Base-by-base conservation (phyloP, 1,140 invertebrate genomes). In the Tigriopus japonicus region DNA sequence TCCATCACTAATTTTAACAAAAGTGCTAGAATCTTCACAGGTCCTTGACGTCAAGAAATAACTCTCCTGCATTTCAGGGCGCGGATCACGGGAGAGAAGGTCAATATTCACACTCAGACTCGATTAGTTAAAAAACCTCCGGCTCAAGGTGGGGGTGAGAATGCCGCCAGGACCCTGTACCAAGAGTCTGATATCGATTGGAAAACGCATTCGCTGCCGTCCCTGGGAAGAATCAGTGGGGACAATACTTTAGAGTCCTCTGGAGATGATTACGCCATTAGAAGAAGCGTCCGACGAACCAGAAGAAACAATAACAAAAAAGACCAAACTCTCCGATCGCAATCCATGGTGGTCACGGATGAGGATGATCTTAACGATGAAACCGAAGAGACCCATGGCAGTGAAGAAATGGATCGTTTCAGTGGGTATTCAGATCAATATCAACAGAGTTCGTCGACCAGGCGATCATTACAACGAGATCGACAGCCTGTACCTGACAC, bases 281-380 rank as follows among this genome's bases (percentile, higher is more conserved):
- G 17, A 15, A 58, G 40, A n/a, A 58, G 42, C 14, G 41, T 17
- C 6, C 14, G 14, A n/a, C 3, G 17, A n/a, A 15, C 55, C 13
- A 58, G 55, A 40, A 51, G 17, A n/a, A 28, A 41, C 23, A 40
- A 58, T 41, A 40, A 42, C n/a, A 54, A 54, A 13, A 28, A 54
- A 12, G 21, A 23, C 17, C 15, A 19, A 51, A 7, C 21, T 51
- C n/a, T 21, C 24, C 21, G 21, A 54, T 54, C 52, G n/a, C 19
- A 54, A 15, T 21, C 21, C 19, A 28, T 23, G 35, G 52, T 23
- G 14, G 35, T 54, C 5, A 23, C n/a, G 1, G 52, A 54, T 23
- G 52, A 54, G 17, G 52, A n/a, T 14, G 52, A 14, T 14, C 17
- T 14, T 10, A 40, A 58, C 28, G 15, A 58, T 19, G 28, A 41